Evolutionary conservation across 2,113 vertebrate genomes (phyloP).

Genomic region (Xyliphius kryptos): DNA sequence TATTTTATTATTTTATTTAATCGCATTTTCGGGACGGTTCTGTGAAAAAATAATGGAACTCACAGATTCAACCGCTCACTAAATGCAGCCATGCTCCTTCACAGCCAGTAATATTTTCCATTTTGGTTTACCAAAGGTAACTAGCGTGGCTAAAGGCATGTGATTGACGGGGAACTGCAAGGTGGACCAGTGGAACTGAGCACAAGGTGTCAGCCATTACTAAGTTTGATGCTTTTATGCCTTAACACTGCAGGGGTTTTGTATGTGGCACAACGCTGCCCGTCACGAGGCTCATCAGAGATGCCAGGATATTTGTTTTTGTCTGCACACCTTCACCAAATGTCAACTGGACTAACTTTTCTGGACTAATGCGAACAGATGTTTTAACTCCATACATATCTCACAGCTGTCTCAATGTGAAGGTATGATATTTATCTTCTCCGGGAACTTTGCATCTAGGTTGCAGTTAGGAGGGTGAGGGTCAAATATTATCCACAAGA

Average conservation of each 20-base stretch:
- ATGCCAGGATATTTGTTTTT: constrained; percentile 63
- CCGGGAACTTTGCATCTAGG: too few relatives aligned
- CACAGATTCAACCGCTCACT: too few relatives aligned
- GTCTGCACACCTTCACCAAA: constrained; percentile 54
- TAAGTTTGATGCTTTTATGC: constrained; percentile 67
- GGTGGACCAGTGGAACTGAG: neutral
- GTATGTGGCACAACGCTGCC: too few relatives aligned
- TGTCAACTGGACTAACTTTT: constrained; percentile 36
- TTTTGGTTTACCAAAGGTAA: constrained; percentile 61
- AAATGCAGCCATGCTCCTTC: constrained; percentile 46
- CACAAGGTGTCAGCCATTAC: constrained; percentile 50
- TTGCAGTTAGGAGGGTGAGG: too few relatives aligned
- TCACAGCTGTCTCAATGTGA: too few relatives aligned
- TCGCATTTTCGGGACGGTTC: constrained; percentile 31
- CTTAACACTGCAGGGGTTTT: constrained; percentile 65
- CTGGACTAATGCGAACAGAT: constrained; percentile 9
- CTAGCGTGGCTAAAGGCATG: constrained; percentile 40
- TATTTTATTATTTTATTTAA: constrained; percentile 65
- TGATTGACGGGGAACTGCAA: neutral
- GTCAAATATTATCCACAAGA: too few relatives aligned
- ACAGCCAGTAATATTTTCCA: constrained; percentile 41
- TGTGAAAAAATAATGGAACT: too few relatives aligned
- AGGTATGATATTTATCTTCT: too few relatives aligned
- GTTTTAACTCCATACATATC: too few relatives aligned
- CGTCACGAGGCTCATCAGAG: constrained; percentile 58